Evolutionary conservation across 2,113 vertebrate species (phyloP), one percentile per base, ranked within the genome.

Genomic region (Limanda limanda): DNA sequence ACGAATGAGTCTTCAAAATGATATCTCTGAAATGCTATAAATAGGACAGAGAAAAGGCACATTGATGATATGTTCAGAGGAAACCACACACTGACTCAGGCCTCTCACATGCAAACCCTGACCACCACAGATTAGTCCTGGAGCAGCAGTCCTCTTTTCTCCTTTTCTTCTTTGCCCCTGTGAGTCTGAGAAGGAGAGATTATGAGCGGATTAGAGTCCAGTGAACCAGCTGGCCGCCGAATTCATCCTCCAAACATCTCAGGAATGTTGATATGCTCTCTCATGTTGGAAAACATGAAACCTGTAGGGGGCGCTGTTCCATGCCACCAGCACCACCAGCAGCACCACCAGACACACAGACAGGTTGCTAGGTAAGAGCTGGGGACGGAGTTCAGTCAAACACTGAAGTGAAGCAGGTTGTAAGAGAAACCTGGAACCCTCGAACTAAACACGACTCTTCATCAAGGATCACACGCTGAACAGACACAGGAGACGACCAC

Each of bases 161-260:
- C 1, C 3, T 20, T n/a, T 81, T 81, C 83, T 71, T 73, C 73
- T 73, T 70, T 24, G 68, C 74, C 73, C 68, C 70, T 81, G 40
- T 73, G 68, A 65, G 80, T 82, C 73, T 77, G 74, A 71, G 71
- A 69, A 66, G 25, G 55, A 37, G 71, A 79, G 91, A 86, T 92
- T 91, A 91, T 25, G 65, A 42, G 64, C 60, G 87, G 92, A 93
- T 93, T 92, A 93, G 73, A 63, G 69, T 15, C 71, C 85, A 73
- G 21, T 83, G 87, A 60, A 86, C 81, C 89, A 86, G 89, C 87
- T 86, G 86, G 89, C 74, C 52, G 83, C 78, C 73, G n/a, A 86
- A 89, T 91, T 91, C 86, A 91, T 84, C 85, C 88, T 78, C 70
- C 27, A 93, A 91, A 89, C 85, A 93, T 93, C 67, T 68, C 76